Evolutionary conservation across 2,797 vertebrate genomes (phyloP).

Genomic region (Carapus acus): DNA sequence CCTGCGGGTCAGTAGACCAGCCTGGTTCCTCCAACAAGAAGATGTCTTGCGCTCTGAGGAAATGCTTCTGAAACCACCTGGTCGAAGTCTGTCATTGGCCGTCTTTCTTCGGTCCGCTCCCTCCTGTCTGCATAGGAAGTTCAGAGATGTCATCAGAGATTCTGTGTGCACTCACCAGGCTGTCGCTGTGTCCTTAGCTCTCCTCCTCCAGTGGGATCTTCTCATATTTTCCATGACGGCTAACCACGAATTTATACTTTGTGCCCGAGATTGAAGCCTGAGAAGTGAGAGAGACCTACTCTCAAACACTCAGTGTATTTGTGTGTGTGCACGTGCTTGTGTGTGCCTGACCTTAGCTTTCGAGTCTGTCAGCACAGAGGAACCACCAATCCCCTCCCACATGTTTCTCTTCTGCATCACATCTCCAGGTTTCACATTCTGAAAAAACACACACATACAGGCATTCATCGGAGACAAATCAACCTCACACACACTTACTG

Average conservation of each 20-base stretch:
- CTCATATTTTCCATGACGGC: constrained; percentile 93
- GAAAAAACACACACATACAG: constrained; percentile 3
- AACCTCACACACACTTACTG: too few relatives aligned
- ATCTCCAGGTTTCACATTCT: constrained; percentile 89
- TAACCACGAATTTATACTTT: constrained; percentile 87
- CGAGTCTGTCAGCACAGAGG: constrained; percentile 27
- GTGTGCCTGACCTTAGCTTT: constrained; percentile 49
- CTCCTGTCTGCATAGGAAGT: too few relatives aligned
- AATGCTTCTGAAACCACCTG: too few relatives aligned
- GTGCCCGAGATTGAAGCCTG: constrained; percentile 75
- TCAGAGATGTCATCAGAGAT: neutral
- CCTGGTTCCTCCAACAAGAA: too few relatives aligned
- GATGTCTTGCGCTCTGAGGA: too few relatives aligned
- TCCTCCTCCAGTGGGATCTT: constrained; percentile 77
- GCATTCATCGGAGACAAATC: too few relatives aligned
- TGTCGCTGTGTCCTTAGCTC: constrained; percentile 42
- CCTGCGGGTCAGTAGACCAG: too few relatives aligned
- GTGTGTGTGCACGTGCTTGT: neutral
- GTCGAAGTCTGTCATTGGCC: too few relatives aligned
- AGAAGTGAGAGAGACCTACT: neutral
- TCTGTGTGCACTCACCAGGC: constrained; percentile 48
- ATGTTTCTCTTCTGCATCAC: constrained; percentile 89
- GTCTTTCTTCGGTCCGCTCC: too few relatives aligned
- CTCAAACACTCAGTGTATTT: neutral
- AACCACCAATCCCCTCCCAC: constrained; percentile 84